Conservation (phyloP, 2,888 invertebrate genomes). For the Cactoblastis cactorum region DNA sequence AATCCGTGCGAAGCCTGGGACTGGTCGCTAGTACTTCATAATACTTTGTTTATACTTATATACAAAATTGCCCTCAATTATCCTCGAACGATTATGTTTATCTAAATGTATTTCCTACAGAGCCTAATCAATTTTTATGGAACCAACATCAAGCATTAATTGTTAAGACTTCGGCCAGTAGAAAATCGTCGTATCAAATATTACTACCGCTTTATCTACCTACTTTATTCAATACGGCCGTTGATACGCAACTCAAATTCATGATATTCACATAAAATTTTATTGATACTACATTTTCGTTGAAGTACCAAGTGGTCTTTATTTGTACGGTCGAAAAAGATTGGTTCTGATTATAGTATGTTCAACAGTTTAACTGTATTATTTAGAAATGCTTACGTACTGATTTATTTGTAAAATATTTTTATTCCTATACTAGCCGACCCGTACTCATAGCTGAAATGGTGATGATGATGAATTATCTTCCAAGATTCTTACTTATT, state of each 20-base stretch:
- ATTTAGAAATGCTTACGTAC: no score
- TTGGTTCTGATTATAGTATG: constrained; percentile 37
- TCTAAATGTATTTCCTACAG: constrained; percentile 7
- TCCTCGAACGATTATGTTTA: not conserved
- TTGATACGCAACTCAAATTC: constrained; percentile 20
- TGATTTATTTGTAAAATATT: no score
- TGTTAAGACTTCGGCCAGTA: constrained; percentile 4
- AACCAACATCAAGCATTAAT: constrained; percentile 10
- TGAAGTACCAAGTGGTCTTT: constrained; percentile 39
- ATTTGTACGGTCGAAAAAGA: constrained; percentile 49
- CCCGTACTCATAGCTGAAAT: no score
- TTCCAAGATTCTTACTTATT: no score
- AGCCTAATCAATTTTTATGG: constrained; percentile 13
- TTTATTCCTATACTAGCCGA: no score
- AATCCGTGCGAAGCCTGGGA: no score
- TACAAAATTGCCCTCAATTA: constrained; percentile 7
- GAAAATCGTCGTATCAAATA: constrained; percentile 8
- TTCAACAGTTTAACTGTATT: no score
- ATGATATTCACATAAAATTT: constrained; percentile 25
- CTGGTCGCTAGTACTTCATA: no score
- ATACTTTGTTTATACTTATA: constrained; percentile 7
- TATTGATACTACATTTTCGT: constrained; percentile 29
- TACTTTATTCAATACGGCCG: constrained; percentile 8
- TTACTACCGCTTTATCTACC: constrained; percentile 15
- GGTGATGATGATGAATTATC: no score